Evolutionary conservation across 2,113 vertebrate species (phyloP), one percentile per base, ranked within the genome.

Genomic region (Marmota flaviventris): DNA sequence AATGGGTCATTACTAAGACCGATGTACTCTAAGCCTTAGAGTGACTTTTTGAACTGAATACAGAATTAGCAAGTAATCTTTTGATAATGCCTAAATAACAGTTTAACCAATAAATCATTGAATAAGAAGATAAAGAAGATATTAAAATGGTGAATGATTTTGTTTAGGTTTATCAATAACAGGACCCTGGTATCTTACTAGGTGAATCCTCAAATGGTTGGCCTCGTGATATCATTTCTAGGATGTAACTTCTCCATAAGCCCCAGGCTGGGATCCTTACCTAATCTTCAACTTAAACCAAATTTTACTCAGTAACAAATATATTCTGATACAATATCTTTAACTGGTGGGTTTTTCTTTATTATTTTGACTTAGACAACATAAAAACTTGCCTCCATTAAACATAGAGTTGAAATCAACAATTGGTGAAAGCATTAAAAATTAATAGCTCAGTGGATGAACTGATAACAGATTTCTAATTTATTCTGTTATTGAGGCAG

Each of bases 311-410:
- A 77, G n/a, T 77, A 76, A 29, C 27, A 92, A 93, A 58, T 37
- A 63, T 37, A 91, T 82, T 91, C 73, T 86, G 11, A 70, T 67
- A 78, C 72, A 85, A 67, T 69, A 76, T 76, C 73, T 85, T n/a
- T 8, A 85, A 45, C 53, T 79, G 70, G 82, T 93, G 58, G 82
- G 39, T 84, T 84, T 84, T 83, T 2, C 72, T 92, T 93, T 45
- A 86, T 92, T 81, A 45, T 56, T 95, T 32, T 94, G 48, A 78
- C 82, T 91, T 85, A 93, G 79, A 93, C 10, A 83, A 69, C 88
- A 63, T 63, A 82, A 93, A 94, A 88, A 58, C 24, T 84, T 87
- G 42, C 83, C 67, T 85, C n/a, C n/a, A 78, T 78, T 45, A 93
- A 85, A 85, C 25, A 39, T 58, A 78, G 6, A 92, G 17, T 87